Evolutionary conservation across 2,888 invertebrate genomes (phyloP), one percentile per base, ranked within the genome.

Genomic region (Archaeoteleia sp.): DNA sequence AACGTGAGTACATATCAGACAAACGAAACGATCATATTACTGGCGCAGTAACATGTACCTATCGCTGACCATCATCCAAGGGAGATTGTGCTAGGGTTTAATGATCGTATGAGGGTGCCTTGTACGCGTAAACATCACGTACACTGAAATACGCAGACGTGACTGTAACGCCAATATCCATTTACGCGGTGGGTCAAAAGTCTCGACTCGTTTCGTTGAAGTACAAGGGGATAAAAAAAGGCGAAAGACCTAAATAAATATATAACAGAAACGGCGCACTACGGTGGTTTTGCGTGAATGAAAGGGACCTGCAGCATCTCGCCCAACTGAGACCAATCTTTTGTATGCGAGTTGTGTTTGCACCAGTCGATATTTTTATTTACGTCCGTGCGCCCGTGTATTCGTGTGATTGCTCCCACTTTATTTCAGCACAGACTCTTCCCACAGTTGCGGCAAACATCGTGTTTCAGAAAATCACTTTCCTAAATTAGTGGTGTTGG

Each of bases 131-230:
- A 82, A 80, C 77, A 82, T 82, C 82, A 83, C 82, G 82, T 82
- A 77, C 74, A 71, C 70, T 73, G 77, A 80, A 82, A 82, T 78
- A 80, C 77, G 76, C 74, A 78, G 68, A 82, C 83, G 83, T 83
- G 82, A 82, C 80, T 77, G 74, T 77, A 78, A 77, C 77, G 72
- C 75, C 72, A 77, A 80, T 75, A 66, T 71, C 61, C 54, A 62
- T 61, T 71, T 66, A 46, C 48, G 71, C 72, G 70, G 73, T 70
- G 67, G 32, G 40, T 45, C 32, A 42, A 58, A 71, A 70, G 45
- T 63, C 32, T 57, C 14, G 32, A 20, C 17, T 42, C 32, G 35
- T 37, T 49, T n/a, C 32, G 23, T 13, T 27, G 30, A n/a, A 7
- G 27, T 7, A 30, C 23, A 14, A 63, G 55, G 40, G 34, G 45